A percentile compares a stretch with the other conserved stretches of the same genome.
Evolutionary conservation across 2,113 vertebrate genomes (phyloP).

Genomic region (Xenopus borealis): DNA sequence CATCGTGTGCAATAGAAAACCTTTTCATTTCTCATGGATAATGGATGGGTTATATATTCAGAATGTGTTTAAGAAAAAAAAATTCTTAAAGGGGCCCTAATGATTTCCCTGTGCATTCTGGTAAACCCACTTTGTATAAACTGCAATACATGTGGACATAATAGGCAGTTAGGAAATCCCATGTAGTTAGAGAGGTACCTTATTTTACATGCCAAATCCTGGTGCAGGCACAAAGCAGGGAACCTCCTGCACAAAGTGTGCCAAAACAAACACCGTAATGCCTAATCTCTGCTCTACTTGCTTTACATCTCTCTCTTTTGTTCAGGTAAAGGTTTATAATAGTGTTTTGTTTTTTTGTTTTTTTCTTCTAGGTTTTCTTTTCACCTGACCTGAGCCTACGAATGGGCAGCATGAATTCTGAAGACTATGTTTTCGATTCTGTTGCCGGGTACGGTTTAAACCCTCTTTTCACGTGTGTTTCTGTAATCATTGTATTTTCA

Average conservation of each 20-base stretch:
- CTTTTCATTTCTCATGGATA: no score
- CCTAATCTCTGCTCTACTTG: slow-evolving; percentile 14
- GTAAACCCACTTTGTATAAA: no score
- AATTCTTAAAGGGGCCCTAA: no score
- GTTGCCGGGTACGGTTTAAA: slow-evolving; percentile 67
- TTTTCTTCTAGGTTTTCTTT: slow-evolving; percentile 83
- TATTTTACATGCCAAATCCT: neutral
- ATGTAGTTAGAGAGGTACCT: neutral
- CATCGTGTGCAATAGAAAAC: no score
- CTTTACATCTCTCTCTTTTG: slow-evolving; percentile 24
- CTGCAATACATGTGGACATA: no score
- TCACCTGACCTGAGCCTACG: slow-evolving; percentile 90
- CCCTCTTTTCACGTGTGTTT: no score
- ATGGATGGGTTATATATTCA: no score
- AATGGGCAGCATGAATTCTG: slow-evolving; percentile 85
- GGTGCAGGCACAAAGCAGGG: neutral
- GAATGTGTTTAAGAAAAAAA: no score
- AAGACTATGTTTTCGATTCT: slow-evolving; percentile 83
- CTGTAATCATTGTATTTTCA: no score
- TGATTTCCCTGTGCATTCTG: no score
- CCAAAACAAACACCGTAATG: slow-evolving; percentile 11
- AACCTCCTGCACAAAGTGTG: no score
- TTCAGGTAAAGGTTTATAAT: neutral
- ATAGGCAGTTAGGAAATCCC: no score
- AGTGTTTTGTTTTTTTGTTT: slow-evolving; percentile 53